Conservation (phyloP, 2,888 invertebrate species). For the Dryococelus australis region DNA sequence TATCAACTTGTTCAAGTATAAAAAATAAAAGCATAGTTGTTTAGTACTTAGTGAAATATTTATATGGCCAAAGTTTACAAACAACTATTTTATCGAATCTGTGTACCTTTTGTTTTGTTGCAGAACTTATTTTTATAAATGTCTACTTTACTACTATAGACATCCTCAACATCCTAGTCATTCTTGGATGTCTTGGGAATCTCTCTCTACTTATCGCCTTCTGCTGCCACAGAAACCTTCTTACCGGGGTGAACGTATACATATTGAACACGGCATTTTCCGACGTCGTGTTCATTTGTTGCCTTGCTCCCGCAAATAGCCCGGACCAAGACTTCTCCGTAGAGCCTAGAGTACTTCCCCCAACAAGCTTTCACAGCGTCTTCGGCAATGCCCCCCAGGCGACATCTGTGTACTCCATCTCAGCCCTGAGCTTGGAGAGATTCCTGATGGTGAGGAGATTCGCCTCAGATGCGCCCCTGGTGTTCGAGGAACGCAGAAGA, state of each 20-base stretch:
- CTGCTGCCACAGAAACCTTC: not conserved
- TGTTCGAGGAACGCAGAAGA: not conserved
- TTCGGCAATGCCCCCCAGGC: not conserved
- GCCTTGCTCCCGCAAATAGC: not conserved
- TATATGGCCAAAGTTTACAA: too few relatives aligned
- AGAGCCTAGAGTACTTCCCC: not conserved
- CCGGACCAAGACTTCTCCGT: not conserved
- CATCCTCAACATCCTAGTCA: not conserved
- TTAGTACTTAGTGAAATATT: too few relatives aligned
- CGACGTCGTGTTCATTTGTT: not conserved
- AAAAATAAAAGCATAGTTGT: too few relatives aligned
- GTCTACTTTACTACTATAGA: not conserved
- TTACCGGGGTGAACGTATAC: not conserved
- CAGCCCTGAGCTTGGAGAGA: not conserved
- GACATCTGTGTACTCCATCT: not conserved
- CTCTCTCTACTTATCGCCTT: not conserved
- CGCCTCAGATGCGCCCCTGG: not conserved
- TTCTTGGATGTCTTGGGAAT: not conserved
- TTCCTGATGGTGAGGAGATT: not conserved
- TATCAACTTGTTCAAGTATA: too few relatives aligned
- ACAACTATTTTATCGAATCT: too few relatives aligned
- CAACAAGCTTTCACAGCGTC: not conserved
- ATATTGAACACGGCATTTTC: not conserved
- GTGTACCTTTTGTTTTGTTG: too few relatives aligned
- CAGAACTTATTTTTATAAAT: not conserved